These are phyloP conservation scores for Tanypteryx hageni DNA, from an alignment of 2,888 invertebrate genomes.

Conservation along the genomic window DNA sequence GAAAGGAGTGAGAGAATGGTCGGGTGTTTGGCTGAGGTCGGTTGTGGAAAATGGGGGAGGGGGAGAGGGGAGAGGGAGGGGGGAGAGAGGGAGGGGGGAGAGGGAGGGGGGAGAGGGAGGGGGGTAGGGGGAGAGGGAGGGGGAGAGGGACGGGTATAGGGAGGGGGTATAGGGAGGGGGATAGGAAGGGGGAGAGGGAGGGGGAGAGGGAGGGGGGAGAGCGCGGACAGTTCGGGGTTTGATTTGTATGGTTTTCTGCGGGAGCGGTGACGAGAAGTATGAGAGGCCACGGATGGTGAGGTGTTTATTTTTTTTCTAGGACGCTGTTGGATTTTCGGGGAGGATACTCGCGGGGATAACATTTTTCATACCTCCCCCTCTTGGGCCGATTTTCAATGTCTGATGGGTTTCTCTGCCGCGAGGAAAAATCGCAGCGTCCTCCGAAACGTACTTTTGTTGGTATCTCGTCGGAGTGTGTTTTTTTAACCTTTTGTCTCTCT, in stretches of 20 bases:
- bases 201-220: background rate
- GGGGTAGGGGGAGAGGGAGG: background rate
- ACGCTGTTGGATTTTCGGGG: background rate
- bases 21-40: background rate
- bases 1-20: background rate
- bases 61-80: background rate
- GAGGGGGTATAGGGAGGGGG: background rate
- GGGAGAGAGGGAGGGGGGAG: background rate
- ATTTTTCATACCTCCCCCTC: background rate
- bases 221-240: slow-evolving; percentile 16
- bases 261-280: background rate
- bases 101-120: background rate
- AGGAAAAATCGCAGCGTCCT: background rate
- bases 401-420: background rate
- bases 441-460: background rate
- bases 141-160: too few relatives aligned
- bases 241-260: slow-evolving; percentile 29
- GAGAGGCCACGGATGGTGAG: background rate
- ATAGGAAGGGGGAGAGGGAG: too few relatives aligned
- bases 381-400: background rate
- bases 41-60: too few relatives aligned
- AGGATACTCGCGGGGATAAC: background rate
- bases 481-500: too few relatives aligned
- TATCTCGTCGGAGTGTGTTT: background rate
- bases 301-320: background rate